Percentiles rank a stretch among this genome's conserved stretches.
Evolutionary conservation across 2,888 invertebrate genomes (phyloP).

Genomic region (Agrochola macilenta): DNA sequence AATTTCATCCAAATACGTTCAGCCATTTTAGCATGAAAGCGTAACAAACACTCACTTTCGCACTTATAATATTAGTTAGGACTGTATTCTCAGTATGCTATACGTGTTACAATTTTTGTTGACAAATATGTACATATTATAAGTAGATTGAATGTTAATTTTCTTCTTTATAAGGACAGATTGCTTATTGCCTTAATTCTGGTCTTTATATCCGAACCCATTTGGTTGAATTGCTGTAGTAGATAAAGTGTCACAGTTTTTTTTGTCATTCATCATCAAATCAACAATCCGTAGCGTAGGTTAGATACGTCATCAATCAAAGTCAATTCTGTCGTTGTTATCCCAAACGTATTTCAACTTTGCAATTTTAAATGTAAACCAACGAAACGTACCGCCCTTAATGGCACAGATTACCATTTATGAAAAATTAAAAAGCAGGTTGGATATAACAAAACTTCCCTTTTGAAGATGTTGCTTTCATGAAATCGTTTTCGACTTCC

Average conservation of each 20-base stretch:
- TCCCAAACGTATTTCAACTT: conserved; percentile 30
- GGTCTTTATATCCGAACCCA: neutral
- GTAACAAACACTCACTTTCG: no score
- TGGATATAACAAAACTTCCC: conserved; percentile 42
- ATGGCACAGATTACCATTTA: conserved; percentile 32
- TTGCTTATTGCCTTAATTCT: neutral
- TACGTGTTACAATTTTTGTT: conserved; percentile 21
- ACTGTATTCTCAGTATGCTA: neutral
- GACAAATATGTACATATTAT: neutral
- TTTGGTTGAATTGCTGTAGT: conserved; percentile 3
- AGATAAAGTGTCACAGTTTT: conserved; percentile 11
- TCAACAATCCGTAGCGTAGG: conserved; percentile 27
- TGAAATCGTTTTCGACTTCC: conserved; percentile 54
- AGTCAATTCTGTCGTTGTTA: conserved; percentile 39
- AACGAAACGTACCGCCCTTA: conserved; percentile 20
- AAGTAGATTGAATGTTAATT: neutral
- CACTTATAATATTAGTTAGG: no score
- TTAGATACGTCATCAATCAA: conserved; percentile 48
- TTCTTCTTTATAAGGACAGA: no score
- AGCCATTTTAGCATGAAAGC: no score
- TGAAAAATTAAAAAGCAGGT: conserved; percentile 36
- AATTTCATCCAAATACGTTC: no score
- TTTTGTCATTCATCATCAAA: conserved; percentile 28
- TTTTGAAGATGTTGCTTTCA: conserved; percentile 50
- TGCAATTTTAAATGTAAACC: conserved; percentile 37